These are phyloP conservation scores for Apogon hyalosoma DNA, from an alignment of 2,797 vertebrate genomes.

Conservation along the genomic window DNA sequence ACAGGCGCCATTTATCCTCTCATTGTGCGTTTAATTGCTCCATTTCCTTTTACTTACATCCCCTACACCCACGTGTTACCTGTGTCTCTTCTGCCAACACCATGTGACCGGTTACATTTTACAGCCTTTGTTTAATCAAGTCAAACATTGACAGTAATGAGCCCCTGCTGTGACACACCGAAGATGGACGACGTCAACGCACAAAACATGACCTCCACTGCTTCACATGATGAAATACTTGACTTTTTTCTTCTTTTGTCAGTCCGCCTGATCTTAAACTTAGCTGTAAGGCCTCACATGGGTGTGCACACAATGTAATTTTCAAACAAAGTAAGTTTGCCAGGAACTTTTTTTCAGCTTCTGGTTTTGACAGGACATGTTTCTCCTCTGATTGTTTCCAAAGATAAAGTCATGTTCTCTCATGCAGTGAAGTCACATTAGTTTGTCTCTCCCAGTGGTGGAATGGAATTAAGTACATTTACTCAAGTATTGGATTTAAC, in stretches of 20 bases:
- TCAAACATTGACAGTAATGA: constrained; percentile 27
- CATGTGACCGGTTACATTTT: constrained; percentile 7
- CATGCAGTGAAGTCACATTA: constrained; percentile 18
- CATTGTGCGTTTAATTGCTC: not conserved
- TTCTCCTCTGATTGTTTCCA: constrained; percentile 6
- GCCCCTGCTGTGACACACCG: not conserved
- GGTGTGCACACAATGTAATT: constrained; percentile 26
- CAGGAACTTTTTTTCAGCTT: not conserved
- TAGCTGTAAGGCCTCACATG: constrained; percentile 10
- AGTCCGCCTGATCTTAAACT: not conserved
- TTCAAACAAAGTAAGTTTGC: not conserved
- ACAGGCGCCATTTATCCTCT: constrained; percentile 2
- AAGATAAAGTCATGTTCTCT: constrained; percentile 26
- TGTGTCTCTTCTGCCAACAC: not conserved
- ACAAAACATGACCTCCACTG: constrained; percentile 2
- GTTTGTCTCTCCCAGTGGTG: not conserved
- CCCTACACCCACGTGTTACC: not conserved
- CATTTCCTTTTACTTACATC: not conserved
- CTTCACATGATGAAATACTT: constrained; percentile 8
- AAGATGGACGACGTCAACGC: constrained; percentile 9
- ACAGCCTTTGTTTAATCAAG: constrained; percentile 21
- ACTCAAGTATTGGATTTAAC: too few relatives aligned
- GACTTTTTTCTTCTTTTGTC: not conserved
- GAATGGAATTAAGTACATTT: too few relatives aligned
- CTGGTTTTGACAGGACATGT: constrained; percentile 12